Evolutionary conservation across 2,113 vertebrate species (phyloP).

Genomic region (Sclerurus mexicanus): DNA sequence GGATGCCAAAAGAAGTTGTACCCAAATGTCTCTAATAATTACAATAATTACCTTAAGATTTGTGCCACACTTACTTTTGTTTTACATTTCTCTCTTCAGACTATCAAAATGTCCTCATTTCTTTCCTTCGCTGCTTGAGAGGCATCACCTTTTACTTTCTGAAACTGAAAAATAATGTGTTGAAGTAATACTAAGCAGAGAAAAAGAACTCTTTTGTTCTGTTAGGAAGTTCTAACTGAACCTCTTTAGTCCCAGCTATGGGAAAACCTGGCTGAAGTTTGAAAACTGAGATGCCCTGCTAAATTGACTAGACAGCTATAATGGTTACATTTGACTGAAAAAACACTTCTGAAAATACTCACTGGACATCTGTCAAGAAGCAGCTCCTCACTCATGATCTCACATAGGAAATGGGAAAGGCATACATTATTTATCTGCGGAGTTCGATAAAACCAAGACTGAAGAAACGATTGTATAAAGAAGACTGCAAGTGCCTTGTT

Average conservation of each 20-base stretch:
- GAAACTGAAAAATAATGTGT: neutral
- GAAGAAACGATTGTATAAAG: neutral
- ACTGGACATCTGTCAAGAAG: constrained; percentile 30
- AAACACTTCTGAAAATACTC: constrained; percentile 38
- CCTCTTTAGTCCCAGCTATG: neutral
- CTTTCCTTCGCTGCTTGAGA: neutral
- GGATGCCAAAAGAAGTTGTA: neutral
- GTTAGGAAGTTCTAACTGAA: neutral
- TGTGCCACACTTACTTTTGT: neutral
- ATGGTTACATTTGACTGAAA: constrained; percentile 13
- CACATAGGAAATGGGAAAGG: constrained; percentile 28
- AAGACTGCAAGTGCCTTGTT: neutral
- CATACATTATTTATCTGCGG: constrained; percentile 37
- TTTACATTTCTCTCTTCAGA: neutral
- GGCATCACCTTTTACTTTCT: neutral
- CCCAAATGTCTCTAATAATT: neutral
- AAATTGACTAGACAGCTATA: constrained; percentile 15
- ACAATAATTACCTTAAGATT: neutral
- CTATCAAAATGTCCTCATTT: neutral
- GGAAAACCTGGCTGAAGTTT: constrained; percentile 33
- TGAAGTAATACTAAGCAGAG: neutral
- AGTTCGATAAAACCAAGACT: constrained; percentile 8
- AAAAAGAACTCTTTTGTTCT: constrained; percentile 30
- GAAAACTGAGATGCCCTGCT: constrained; percentile 33
- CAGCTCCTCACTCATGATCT: constrained; percentile 41